Evolutionary conservation across 2,797 vertebrate genomes (phyloP).

Genomic region (Orestias chungarensis): DNA sequence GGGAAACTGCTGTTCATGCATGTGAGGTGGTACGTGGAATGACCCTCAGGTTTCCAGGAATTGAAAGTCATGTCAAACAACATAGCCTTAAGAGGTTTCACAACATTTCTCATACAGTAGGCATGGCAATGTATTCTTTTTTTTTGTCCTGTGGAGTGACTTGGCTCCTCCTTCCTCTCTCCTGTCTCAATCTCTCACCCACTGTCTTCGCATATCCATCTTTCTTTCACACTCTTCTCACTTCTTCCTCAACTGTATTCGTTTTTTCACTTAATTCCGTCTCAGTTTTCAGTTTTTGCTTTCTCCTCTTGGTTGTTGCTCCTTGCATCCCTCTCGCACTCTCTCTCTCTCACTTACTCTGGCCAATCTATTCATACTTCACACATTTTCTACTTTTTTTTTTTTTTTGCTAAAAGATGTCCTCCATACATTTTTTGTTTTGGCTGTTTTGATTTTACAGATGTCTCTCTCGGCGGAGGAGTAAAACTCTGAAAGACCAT

Average conservation of each 20-base stretch:
- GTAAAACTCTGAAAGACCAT: constrained; percentile 69
- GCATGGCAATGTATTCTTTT: constrained; percentile 40
- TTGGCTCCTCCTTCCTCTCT: constrained; percentile 60
- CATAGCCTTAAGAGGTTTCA: constrained; percentile 56
- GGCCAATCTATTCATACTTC: constrained; percentile 54
- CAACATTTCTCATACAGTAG: constrained; percentile 54
- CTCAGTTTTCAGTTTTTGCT: constrained; percentile 55
- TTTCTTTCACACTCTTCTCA: constrained; percentile 71
- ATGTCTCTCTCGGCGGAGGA: constrained; percentile 70
- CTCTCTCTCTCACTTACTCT: constrained; percentile 36
- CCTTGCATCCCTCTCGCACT: constrained; percentile 38
- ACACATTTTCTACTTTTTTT: constrained; percentile 36
- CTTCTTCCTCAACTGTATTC: constrained; percentile 62
- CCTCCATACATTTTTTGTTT: constrained; percentile 20
- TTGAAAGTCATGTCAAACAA: constrained; percentile 49
- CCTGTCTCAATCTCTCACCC: constrained; percentile 62
- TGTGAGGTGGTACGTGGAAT: constrained; percentile 24
- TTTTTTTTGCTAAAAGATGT: constrained; percentile 15
- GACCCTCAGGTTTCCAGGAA: constrained; percentile 46
- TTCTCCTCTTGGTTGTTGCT: constrained; percentile 44
- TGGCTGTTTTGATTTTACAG: constrained; percentile 48
- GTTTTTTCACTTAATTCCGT: constrained; percentile 60
- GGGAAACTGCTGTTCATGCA: constrained; percentile 35
- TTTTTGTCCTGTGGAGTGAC: constrained; percentile 36
- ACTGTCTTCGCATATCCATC: constrained; percentile 60